Percentiles rank a stretch among this genome's conserved stretches.
Evolutionary conservation across 2,113 vertebrate genomes (phyloP).

Genomic region (Propithecus coquereli): DNA sequence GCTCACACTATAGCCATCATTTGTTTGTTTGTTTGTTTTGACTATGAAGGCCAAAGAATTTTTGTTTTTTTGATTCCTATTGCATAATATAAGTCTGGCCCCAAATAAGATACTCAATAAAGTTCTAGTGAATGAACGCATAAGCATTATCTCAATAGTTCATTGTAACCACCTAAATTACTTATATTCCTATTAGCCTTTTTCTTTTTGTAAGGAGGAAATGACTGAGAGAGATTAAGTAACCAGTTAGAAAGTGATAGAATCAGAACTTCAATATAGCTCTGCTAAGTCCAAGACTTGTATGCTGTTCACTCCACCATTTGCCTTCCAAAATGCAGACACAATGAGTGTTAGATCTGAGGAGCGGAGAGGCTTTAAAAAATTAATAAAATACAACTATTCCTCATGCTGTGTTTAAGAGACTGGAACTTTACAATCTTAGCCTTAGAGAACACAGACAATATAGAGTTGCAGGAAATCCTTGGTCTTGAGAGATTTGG

Average conservation of each 20-base stretch:
- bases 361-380: not conserved
- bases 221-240: not conserved
- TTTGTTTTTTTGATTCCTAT: not conserved
- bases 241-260: not conserved
- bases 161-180: not conserved
- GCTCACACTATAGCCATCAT: not conserved
- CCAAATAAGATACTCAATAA: not conserved
- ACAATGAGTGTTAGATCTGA: not conserved
- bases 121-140: not conserved
- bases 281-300: not conserved
- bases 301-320: not conserved
- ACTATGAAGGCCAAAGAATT: not conserved
- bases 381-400: slow-evolving; percentile 38
- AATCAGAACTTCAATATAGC: not conserved
- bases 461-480: slow-evolving; percentile 74
- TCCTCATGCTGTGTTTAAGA: slow-evolving; percentile 39
- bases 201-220: not conserved
- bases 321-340: not conserved
- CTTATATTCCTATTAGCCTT: not conserved
- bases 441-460: slow-evolving; percentile 52
- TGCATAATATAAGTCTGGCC: not conserved
- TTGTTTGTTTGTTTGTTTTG: not conserved
- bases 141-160: not conserved
- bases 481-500: slow-evolving; percentile 71
- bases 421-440: slow-evolving; percentile 45